Evolutionary conservation across 2,113 vertebrate species (phyloP), one percentile per base, ranked within the genome.

Genomic region (Thalassarche chlororhynchos): DNA sequence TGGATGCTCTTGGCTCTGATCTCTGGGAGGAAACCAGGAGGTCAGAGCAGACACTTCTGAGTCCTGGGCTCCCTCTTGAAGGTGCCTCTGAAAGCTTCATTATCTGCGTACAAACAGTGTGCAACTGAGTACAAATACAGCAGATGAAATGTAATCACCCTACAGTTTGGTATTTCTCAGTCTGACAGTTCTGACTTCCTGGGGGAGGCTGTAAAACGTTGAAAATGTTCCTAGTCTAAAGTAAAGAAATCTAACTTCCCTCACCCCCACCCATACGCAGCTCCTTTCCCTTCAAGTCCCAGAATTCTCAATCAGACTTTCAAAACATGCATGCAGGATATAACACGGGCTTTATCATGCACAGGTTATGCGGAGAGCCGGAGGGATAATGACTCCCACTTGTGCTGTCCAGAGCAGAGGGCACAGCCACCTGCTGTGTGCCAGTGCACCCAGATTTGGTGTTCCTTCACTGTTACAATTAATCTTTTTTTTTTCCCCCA

Each of bases 331-430:
- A 16, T 40, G 24, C 12, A 47, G n/a, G 25, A 28, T 36, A 36
- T 52, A 28, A 49, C 24, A 17, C 19, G 19, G 74, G 26, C 31
- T 62, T 78, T 70, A 32, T 32, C 26, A 14, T 13, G 2, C 3
- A 1, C 47, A 60, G 14, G 8, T 66, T 62, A 6, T 36, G 11
- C 2, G 3, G 44, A 28, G n/a, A 74, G 2, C 14, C 0, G 0
- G 57, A 32, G 26, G 21, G 31, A 70, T 51, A 34, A 9, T 28
- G 66, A 25, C 21, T 93, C 17, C 25, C 8, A 24, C 3, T 62
- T 1, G 1, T 21, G 8, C 36, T 64, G 47, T 54, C 34, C n/a
- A 44, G 24, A 44, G 62, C 42, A 36, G 36, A 42, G 40, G 20
- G 3, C 6, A 13, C 9, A 23, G n/a, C 24, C 7, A 71, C 11